phyloP scores from a whole-genome alignment of 1,140 invertebrate species.

The Dreissena rostriformis region DNA sequence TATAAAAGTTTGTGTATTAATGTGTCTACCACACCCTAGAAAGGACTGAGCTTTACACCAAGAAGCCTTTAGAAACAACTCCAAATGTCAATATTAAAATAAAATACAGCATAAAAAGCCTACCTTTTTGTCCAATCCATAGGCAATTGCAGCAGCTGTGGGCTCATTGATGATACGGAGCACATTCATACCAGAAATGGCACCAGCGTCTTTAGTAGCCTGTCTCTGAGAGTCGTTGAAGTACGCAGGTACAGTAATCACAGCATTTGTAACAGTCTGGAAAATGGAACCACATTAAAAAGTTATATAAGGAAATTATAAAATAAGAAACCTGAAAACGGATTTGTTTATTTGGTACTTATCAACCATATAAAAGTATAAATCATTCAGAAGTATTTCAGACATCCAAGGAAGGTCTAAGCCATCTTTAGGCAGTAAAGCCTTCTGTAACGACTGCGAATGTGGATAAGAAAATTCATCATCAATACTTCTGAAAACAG shows the following conservation, averaged over 20 bases:
- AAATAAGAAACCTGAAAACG: not conserved
- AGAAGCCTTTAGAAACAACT: not conserved
- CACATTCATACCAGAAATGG: conserved; percentile 84
- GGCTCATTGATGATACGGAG: conserved; percentile 83
- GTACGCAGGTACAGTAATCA: conserved; percentile 83
- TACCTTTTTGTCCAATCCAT: conserved; percentile 84
- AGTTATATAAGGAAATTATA: not conserved
- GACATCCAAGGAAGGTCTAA: conserved; percentile 54
- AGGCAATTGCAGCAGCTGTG: conserved; percentile 83
- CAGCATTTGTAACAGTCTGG: conserved; percentile 79
- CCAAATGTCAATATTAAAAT: not conserved
- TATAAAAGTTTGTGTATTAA: not conserved
- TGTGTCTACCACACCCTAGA: not conserved
- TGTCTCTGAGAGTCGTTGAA: conserved; percentile 84
- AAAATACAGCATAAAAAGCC: conserved; percentile 81
- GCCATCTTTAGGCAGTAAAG: conserved; percentile 45
- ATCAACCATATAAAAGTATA: not conserved
- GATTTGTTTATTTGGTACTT: no score
- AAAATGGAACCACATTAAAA: conserved; percentile 36
- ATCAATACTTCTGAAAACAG: not conserved
- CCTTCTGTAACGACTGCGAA: conserved; percentile 58
- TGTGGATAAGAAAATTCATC: conserved; percentile 33
- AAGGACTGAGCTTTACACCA: not conserved
- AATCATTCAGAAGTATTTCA: not conserved
- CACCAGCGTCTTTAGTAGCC: conserved; percentile 84